Evolutionary conservation across 2,888 invertebrate species (phyloP), one percentile per base, ranked within the genome.

Genomic region (Philonicus albiceps): DNA sequence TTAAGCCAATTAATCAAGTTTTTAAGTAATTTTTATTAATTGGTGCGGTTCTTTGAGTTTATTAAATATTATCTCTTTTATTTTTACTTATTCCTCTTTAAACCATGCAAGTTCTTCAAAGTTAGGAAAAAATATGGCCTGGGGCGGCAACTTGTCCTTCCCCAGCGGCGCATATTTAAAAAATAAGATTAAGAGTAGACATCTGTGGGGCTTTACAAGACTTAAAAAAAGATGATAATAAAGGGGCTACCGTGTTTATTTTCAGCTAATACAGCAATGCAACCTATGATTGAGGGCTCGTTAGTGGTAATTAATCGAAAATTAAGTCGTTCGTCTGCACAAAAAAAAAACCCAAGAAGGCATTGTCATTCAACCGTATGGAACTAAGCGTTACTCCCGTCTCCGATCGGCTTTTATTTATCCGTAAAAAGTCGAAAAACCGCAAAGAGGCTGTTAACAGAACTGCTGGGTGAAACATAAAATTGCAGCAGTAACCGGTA

Each of bases 381-480:
- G 27, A 3, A 27, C 64, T 64, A 3, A 49, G 22, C 22, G 19
- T 16, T 53, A 1, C n/a, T n/a, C n/a, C n/a, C 27, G 31, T 83
- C 31, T 19, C 64, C 37, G 34, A 55, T 37, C 31, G 16, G n/a
- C 40, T 34, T 16, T 37, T 31, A 31, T 64, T 64, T 22, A 19
- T n/a, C 37, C 19, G 30, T n/a, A 37, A 19, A 83, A 83, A 83
- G 19, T 37, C 19, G 64, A 37, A 83, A 83, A 83, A 83, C 83
- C 83, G 83, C 83, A 83, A 83, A 83, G 19, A 37, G 83, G 72
- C 64, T 83, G 83, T 83, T 83, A 83, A 83, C 19, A 64, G 64
- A 83, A 72, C 83, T 83, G 72, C 64, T 37, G 64, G 19, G 64
- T 83, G 64, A 64, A 83, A 34, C 30, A 64, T 83, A 64, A 83